A percentile compares a stretch with the other conserved stretches of the same genome.
Conservation (phyloP, 2,113 vertebrate genomes). For the Lasiurus cinereus region DNA sequence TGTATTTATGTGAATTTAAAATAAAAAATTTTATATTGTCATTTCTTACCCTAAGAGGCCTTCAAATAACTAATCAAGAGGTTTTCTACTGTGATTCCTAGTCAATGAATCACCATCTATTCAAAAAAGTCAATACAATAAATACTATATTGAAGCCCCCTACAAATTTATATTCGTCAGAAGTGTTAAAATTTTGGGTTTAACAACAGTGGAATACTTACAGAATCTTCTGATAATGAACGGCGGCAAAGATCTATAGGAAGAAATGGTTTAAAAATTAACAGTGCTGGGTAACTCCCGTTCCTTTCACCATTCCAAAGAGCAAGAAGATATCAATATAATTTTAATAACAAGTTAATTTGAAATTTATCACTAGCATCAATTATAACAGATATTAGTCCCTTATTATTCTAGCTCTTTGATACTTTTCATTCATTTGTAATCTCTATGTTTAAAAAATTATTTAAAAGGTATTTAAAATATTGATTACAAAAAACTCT, state of each 20-base stretch:
- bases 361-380: constrained; percentile 10
- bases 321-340: constrained; percentile 33
- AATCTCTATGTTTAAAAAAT: neutral
- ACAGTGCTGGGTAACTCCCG: neutral
- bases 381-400: neutral
- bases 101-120: neutral
- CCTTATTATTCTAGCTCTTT: constrained; percentile 15
- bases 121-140: constrained; percentile 45
- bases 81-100: constrained; percentile 27
- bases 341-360: constrained; percentile 38
- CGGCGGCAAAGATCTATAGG: constrained; percentile 93
- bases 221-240: constrained; percentile 95
- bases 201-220: constrained; percentile 87
- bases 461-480: neutral
- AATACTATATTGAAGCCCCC: neutral
- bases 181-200: neutral
- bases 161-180: constrained; percentile 15
- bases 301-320: constrained; percentile 38
- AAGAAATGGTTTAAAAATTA: constrained; percentile 76
- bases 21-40: neutral
- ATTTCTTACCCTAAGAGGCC: constrained; percentile 30
- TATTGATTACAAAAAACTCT: neutral
- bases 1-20: constrained; percentile 43
- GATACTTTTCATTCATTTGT: constrained; percentile 18
- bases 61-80: neutral